These are phyloP conservation scores for Drosophila equinoxialis DNA, from an alignment of 1,140 invertebrate genomes.

Conservation along the genomic window DNA sequence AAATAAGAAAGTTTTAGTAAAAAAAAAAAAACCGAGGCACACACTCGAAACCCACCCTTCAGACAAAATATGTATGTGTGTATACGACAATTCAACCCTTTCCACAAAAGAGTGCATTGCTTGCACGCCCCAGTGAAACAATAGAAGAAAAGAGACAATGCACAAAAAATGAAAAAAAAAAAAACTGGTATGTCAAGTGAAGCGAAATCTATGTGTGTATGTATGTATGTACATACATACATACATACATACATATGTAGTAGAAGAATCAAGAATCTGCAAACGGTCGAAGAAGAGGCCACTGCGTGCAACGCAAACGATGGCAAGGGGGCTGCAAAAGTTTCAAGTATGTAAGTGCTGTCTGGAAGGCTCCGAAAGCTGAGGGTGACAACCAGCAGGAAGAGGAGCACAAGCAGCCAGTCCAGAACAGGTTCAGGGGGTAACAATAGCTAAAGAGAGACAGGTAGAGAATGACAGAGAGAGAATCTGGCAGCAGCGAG, in stretches of 20 bases:
- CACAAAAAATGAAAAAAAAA: constrained; percentile 25
- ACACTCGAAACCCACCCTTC: constrained; percentile 37
- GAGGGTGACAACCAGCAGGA: constrained; percentile 15
- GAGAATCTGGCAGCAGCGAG: constrained; percentile 30
- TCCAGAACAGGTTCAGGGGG: constrained; percentile 7
- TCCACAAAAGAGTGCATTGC: constrained; percentile 2
- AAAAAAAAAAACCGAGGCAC: constrained; percentile 13
- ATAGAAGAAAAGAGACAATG: constrained; percentile 27
- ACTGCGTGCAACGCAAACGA: too few species aligned
- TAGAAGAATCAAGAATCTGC: constrained; percentile 41
- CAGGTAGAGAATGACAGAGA: constrained; percentile 8
- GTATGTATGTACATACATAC: too few species aligned
- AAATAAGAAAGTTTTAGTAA: constrained; percentile 35
- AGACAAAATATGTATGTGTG: neutral
- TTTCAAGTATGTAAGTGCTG: neutral
- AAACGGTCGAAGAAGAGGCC: constrained; percentile 12
- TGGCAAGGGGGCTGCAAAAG: neutral
- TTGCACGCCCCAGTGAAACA: constrained; percentile 29
- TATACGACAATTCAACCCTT: constrained; percentile 5
- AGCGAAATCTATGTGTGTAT: constrained; percentile 4
- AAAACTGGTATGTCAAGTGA: constrained; percentile 54
- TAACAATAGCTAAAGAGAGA: constrained; percentile 3
- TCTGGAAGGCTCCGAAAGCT: neutral
- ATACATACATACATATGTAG: too few species aligned
- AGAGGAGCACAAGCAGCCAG: constrained; percentile 8